These are phyloP conservation scores for Scylla paramamosain DNA, from an alignment of 1,140 invertebrate genomes.

Conservation along the genomic window DNA sequence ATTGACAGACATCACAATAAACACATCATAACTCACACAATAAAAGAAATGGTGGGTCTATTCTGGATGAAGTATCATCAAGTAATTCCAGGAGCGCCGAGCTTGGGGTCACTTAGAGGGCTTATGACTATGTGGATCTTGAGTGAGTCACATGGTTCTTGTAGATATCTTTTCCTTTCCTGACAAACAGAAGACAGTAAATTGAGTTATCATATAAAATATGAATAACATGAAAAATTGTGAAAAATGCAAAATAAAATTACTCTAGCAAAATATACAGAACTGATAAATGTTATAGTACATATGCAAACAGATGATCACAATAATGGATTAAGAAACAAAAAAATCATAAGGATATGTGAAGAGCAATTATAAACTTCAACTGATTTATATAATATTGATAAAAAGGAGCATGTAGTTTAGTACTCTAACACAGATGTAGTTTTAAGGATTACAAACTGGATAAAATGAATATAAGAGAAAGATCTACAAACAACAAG, in stretches of 20 bases:
- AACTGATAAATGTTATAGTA: too few species aligned
- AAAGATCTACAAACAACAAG: too few species aligned
- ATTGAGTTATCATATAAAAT: background rate
- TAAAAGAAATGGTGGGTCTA: constrained; percentile 1
- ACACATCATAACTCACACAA: constrained; percentile 28
- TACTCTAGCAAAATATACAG: background rate
- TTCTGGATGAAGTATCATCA: constrained; percentile 33
- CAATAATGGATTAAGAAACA: too few species aligned
- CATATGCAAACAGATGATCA: too few species aligned
- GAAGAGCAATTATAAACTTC: too few species aligned
- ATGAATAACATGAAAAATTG: background rate
- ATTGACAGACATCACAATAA: constrained; percentile 14
- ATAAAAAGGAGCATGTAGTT: too few species aligned
- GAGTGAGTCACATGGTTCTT: constrained; percentile 74
- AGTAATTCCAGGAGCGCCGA: constrained; percentile 72
- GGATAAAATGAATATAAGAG: too few species aligned
- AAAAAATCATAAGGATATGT: too few species aligned
- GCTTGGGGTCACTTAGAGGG: constrained; percentile 73
- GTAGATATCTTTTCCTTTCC: constrained; percentile 74
- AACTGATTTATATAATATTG: too few species aligned
- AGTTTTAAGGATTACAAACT: too few species aligned
- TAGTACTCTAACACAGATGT: too few species aligned
- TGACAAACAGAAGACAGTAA: constrained; percentile 35
- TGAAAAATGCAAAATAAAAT: background rate
- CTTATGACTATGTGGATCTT: constrained; percentile 77